A percentile compares a stretch with the other conserved stretches of the same genome.
phyloP scores from a whole-genome alignment of 2,888 invertebrate genomes.

The Coelopa pilipes region DNA sequence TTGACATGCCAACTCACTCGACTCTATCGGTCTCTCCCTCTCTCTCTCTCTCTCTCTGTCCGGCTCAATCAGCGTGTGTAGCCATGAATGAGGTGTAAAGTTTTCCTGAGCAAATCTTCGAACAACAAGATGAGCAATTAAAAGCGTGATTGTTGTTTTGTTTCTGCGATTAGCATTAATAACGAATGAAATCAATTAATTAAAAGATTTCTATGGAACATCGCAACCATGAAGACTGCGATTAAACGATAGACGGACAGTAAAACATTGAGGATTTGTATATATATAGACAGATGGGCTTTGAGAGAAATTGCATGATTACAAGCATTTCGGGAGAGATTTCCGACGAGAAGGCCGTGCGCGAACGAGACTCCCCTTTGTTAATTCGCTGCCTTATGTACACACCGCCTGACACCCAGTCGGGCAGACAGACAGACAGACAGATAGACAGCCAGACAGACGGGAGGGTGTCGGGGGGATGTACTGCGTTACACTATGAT shows the following conservation, averaged over 20 bases:
- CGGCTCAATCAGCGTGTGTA: no score
- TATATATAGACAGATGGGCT: no score
- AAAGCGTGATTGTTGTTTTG: no score
- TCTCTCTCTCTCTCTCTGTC: no score
- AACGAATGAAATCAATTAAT: slow-evolving; percentile 6
- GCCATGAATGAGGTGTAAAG: no score
- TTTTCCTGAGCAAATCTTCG: no score
- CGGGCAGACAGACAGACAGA: background rate
- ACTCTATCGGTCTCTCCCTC: no score
- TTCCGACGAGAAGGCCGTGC: background rate
- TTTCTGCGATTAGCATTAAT: background rate
- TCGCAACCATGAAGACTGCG: background rate
- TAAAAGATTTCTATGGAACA: background rate
- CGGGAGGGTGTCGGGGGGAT: background rate
- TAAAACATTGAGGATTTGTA: no score
- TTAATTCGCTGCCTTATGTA: background rate
- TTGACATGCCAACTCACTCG: background rate
- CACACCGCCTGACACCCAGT: background rate
- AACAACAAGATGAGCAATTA: no score
- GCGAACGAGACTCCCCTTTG: background rate
- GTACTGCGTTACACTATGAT: slow-evolving; percentile 8
- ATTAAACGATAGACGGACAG: background rate
- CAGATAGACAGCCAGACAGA: background rate
- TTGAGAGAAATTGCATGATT: slow-evolving; percentile 17
- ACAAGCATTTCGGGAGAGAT: background rate